Percentiles rank a stretch among this genome's conserved stretches.
phyloP scores from a whole-genome alignment of 2,888 invertebrate genomes.

The Biston stratarius region DNA sequence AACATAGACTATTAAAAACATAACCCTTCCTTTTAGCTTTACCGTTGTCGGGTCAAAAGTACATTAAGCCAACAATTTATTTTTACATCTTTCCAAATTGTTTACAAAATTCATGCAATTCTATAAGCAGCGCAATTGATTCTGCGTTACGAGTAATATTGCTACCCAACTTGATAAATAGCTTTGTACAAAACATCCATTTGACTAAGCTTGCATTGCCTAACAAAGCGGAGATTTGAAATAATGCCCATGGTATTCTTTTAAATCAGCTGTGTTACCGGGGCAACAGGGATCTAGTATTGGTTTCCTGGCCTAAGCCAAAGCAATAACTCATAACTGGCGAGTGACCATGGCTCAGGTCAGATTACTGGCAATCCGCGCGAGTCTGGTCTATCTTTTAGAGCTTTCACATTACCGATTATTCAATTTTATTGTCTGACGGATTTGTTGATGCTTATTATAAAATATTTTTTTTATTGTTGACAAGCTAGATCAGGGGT shows the following conservation, averaged over 20 bases:
- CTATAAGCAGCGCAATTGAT: too few relatives aligned
- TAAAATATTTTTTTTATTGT: not conserved
- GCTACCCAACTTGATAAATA: too few relatives aligned
- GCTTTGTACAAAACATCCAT: constrained; percentile 4
- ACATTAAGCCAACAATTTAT: too few relatives aligned
- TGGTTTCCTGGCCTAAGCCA: constrained; percentile 28
- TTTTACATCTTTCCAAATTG: too few relatives aligned
- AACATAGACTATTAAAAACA: too few relatives aligned
- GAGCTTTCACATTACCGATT: constrained; percentile 23
- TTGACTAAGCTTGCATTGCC: constrained; percentile 9
- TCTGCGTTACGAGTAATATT: too few relatives aligned
- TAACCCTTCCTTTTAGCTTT: too few relatives aligned
- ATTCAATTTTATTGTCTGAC: not conserved
- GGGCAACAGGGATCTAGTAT: constrained; percentile 10
- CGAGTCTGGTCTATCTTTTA: constrained; percentile 14
- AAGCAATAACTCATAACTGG: constrained; percentile 42
- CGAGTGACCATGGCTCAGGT: constrained; percentile 36
- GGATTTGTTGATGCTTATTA: too few relatives aligned
- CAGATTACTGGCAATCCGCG: constrained; percentile 39
- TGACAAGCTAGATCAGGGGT: not conserved
- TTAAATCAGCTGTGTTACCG: constrained; percentile 9
- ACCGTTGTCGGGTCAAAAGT: too few relatives aligned
- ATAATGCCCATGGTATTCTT: constrained; percentile 12
- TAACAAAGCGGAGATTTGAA: constrained; percentile 18
- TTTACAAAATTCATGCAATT: too few relatives aligned